Base-by-base conservation (phyloP, 2,888 invertebrate genomes). In the Galerucella calmariensis region DNA sequence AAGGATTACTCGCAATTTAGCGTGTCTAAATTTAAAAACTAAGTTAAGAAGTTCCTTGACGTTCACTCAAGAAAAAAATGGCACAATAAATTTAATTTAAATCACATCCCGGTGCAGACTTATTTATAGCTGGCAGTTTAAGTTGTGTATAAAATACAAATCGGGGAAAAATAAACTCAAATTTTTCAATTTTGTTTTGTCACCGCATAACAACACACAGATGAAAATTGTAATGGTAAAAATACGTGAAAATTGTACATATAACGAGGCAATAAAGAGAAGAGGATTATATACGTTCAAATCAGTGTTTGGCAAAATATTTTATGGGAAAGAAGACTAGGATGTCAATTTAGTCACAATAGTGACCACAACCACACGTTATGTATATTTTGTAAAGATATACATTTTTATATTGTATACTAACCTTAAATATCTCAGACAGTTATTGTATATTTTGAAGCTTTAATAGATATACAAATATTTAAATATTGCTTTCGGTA, bases 11-110 rank as follows among this genome's bases (percentile, higher is more conserved):
- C 77, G 69, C 74, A 75, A 74, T 76, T 74, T 67, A 69, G 75
- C 69, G 24, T 62, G 56, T 75, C 76, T 77, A 75, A 65, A 14
- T 77, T 75, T 75, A 74, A 63, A 75, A 79, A 78, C 75, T 80
- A 79, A 76, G 69, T 62, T 63, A 78, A 79, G 77, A 72, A 78
- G 65, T 71, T 74, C 79, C 77, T 75, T 75, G 75, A 78, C 80
- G 78, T 76, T 82, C 78, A 78, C 62, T 62, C 62, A 62, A 62
- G 62, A 62, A 81, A 76, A 79, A 82, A 82, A 82, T 83, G 83
- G 84, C 84, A 84, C 84, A 83, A 81, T 82, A 77, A 82, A 81
- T 77, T 81, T 79, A 81, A 82, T 35, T 35, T 53, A 68, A 82
- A 83, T 83, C 83, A 83, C 84, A 83, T 82, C 78, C 77, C 76